phyloP scores from a whole-genome alignment of 2,888 invertebrate species.

The Smittia sp. region DNA sequence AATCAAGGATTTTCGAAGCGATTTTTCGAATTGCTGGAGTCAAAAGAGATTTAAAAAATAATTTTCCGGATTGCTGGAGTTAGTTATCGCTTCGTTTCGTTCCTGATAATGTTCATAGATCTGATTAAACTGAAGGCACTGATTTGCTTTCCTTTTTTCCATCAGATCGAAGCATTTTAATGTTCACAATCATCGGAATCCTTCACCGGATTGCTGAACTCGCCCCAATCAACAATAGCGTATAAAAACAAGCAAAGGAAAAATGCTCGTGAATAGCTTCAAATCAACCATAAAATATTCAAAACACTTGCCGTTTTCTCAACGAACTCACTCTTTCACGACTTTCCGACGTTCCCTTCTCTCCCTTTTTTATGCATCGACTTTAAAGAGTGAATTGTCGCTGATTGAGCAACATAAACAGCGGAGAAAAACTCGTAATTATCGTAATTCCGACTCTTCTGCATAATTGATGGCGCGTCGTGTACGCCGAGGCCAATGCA shows the following conservation, averaged over 20 bases:
- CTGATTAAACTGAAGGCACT: too few relatives aligned
- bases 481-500: slow-evolving; percentile 10
- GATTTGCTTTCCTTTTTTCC: too few relatives aligned
- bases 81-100: too few relatives aligned
- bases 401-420: neutral
- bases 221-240: too few relatives aligned
- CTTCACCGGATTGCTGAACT: too few relatives aligned
- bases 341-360: neutral
- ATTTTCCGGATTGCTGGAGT: too few relatives aligned
- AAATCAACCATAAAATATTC: slow-evolving; percentile 40
- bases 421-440: slow-evolving; percentile 15
- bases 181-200: too few relatives aligned
- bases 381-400: neutral
- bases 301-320: slow-evolving; percentile 38
- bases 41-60: too few relatives aligned
- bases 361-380: neutral
- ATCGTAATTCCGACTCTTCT: slow-evolving; percentile 5
- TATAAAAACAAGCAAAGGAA: neutral
- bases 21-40: too few relatives aligned
- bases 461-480: neutral
- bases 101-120: too few relatives aligned
- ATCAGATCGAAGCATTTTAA: too few relatives aligned
- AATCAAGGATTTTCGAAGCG: too few relatives aligned
- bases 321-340: slow-evolving; percentile 5
- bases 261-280: slow-evolving; percentile 15